Conservation (phyloP, 2,888 invertebrate genomes). For the Scelioninae gen. 2 region DNA sequence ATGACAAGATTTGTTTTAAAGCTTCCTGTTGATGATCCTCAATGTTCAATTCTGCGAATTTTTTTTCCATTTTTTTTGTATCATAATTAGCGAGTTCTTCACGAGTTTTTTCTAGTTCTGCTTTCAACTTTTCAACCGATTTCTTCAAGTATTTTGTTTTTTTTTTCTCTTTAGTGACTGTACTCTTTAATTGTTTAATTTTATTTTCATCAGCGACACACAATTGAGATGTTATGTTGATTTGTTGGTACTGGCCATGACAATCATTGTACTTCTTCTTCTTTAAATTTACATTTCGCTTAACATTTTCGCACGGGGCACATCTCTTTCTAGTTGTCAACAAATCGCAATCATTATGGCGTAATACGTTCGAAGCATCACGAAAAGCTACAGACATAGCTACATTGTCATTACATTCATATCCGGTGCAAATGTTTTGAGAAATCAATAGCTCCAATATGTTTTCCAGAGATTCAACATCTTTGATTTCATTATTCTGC, state of each 20-base stretch:
- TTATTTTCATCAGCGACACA: too few species aligned
- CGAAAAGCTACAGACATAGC: neutral
- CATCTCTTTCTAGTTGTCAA: neutral
- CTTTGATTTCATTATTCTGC: neutral
- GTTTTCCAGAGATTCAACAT: neutral
- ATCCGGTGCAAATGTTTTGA: neutral
- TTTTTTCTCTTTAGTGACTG: too few species aligned
- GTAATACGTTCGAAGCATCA: neutral
- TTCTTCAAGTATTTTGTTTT: too few species aligned
- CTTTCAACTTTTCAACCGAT: neutral
- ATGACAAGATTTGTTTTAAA: neutral
- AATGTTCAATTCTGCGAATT: neutral
- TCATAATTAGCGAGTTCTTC: neutral
- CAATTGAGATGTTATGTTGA: too few species aligned
- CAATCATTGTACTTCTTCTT: too few species aligned
- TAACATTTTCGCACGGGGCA: neutral
- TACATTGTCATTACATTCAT: neutral
- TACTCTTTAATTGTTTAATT: neutral
- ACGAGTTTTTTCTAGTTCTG: neutral
- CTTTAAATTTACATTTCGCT: neutral
- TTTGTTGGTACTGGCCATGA: too few species aligned
- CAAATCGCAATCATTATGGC: neutral
- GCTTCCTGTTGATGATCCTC: constrained; percentile 4
- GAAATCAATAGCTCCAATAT: constrained; percentile 10
- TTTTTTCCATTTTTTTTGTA: neutral